Evolutionary conservation across 2,797 vertebrate species (phyloP).

Genomic region (Neosalanx taihuensis): DNA sequence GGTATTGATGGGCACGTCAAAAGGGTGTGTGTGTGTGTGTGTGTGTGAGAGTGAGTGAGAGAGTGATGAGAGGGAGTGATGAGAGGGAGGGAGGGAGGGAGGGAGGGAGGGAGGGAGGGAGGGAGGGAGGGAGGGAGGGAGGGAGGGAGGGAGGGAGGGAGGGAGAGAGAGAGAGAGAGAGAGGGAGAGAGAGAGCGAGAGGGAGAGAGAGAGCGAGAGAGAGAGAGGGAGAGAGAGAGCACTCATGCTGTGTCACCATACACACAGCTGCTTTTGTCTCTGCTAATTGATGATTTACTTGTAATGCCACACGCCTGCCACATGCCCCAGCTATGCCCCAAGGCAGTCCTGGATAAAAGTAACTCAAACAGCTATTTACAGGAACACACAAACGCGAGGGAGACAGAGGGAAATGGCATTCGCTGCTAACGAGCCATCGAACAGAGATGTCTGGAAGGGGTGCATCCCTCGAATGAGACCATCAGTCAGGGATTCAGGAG

Average conservation of each 20-base stretch:
- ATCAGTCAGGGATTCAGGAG: too few relatives aligned
- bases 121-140: too few relatives aligned
- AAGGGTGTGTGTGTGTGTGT: constrained; percentile 17
- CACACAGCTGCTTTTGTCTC: constrained; percentile 17
- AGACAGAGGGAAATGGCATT: too few relatives aligned
- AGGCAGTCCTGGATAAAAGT: constrained; percentile 8
- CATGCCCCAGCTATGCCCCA: not conserved
- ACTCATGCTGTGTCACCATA: not conserved
- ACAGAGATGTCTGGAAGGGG: too few relatives aligned
- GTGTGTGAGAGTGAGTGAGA: not conserved
- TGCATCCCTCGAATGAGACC: too few relatives aligned
- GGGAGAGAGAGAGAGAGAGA: not conserved
- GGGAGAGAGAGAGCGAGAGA: not conserved
- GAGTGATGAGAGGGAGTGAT: too few relatives aligned
- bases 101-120: not conserved
- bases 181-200: not conserved
- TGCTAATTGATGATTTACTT: constrained; percentile 20
- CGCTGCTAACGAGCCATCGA: too few relatives aligned
- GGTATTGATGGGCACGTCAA: not conserved
- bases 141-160: too few relatives aligned
- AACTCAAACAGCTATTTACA: not conserved
- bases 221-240: not conserved
- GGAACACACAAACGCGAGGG: not conserved
- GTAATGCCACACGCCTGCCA: constrained; percentile 1
- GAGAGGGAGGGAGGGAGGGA: constrained; percentile 6